Base-by-base conservation (phyloP, 1,140 invertebrate species). In the Tetramorium parvispinum region DNA sequence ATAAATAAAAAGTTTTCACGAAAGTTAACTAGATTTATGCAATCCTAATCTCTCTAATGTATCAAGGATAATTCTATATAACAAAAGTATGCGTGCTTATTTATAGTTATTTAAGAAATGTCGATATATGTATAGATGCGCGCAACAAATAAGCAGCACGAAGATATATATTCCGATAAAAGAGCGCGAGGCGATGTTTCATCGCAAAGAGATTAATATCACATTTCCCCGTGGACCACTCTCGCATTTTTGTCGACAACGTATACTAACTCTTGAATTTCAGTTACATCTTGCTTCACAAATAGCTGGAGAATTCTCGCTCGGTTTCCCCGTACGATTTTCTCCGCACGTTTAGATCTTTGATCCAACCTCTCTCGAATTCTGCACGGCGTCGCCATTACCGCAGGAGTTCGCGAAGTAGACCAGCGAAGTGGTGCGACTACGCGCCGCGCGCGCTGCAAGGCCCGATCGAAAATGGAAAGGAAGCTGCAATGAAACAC, bases 271-370 rank as follows among this genome's bases (percentile, higher is more conserved):
- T 83, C 79, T 75, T 49, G 79, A 83, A 83, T 83, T 83, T 83
- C 79, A 83, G 79, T 83, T 83, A 83, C 79, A 75, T 83, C 53
- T 73, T 75, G 79, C 68, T 83, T 75, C 79, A 83, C 79, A 83
- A 83, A 83, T 73, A 75, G 68, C 40, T 21, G n/a, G 40, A 40
- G 68, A 83, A 75, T 83, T 83, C 79, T 49, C 79, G 68, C 68
- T 37, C 40, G 55, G 53, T 73, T 82, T 57, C 40, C 24, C 24
- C 21, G 65, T 40, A 53, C 68, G 66, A 75, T 83, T 83, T 83
- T 73, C 79, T 55, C 40, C 24, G 53, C 79, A 83, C 79, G 68
- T 83, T 73, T 61, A 83, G 79, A 73, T 75, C 79, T 83, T 83
- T 83, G 68, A 83, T 83, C 79, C 79, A 59, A 75, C 68, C 68